Conservation (phyloP, 92 coral and sea anemone genomes). For the Paramuricea clavata region DNA sequence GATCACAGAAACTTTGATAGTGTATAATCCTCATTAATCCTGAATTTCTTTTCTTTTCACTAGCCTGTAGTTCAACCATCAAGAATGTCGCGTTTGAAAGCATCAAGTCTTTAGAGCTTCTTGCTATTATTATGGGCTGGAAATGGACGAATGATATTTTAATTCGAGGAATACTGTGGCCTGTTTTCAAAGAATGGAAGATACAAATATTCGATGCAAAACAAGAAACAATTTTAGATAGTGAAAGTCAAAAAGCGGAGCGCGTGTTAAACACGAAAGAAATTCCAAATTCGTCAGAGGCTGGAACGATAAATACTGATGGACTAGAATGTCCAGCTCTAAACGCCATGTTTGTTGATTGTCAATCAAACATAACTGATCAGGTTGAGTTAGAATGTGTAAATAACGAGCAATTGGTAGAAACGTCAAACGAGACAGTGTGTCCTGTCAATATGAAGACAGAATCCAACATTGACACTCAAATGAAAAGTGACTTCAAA, state of each 20-base stretch:
- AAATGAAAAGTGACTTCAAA: background rate
- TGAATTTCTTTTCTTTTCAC: background rate
- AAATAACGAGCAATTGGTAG: background rate
- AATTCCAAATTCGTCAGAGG: no score
- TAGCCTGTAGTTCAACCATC: slow-evolving; percentile 70
- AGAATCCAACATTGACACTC: background rate
- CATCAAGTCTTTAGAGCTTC: slow-evolving; percentile 81
- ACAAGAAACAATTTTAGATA: background rate
- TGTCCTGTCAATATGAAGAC: background rate
- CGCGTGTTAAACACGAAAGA: no score
- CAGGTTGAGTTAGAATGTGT: background rate
- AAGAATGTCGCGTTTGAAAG: slow-evolving; percentile 74
- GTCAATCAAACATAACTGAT: background rate
- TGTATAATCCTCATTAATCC: no score
- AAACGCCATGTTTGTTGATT: no score
- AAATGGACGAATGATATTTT: slow-evolving; percentile 83
- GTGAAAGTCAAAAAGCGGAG: background rate
- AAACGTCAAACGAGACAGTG: background rate
- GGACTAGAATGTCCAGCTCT: no score
- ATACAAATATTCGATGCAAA: background rate
- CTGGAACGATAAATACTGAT: no score
- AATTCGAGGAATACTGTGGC: slow-evolving; percentile 77
- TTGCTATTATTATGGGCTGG: slow-evolving; percentile 90
- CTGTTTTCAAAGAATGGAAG: slow-evolving; percentile 75
- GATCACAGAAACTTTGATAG: no score